Base-by-base conservation (phyloP, 2,113 vertebrate genomes). In the Origma solitaria region DNA sequence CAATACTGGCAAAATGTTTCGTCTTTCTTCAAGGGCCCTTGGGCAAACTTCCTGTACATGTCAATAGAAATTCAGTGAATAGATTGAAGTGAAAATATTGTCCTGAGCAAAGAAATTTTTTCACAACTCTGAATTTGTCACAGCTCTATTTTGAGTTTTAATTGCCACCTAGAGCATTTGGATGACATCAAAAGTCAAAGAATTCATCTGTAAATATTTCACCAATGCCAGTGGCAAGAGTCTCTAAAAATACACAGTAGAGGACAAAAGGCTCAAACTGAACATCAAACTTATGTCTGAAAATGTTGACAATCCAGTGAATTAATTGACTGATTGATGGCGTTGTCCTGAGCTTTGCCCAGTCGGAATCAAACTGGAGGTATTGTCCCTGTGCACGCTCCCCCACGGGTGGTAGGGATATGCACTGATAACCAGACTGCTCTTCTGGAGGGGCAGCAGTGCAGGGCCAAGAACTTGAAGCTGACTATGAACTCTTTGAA, bases 131-230 rank as follows among this genome's bases (percentile, higher is more conserved):
- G 45, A 65, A 86, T 86, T 88, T 96, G 44, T 88, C 82, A 51
- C 40, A 70, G 87, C 37, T 92, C 62, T 92, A 78, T 95, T 88
- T 94, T 88, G 85, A 54, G 70, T 64, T 86, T 95, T 94, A 95
- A 95, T 92, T 97, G 82, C 88, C 83, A 94, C 95, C 92, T 91
- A 92, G 75, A 97, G 82, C 88, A 90, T 91, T 93, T 94, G 81
- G 66, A 92, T 92, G 90, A 89, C 92, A 95, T 84, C 54, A 77
- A 64, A 96, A 96, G 82, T 95, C 80, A 95, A 82, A 91, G 44
- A 89, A 94, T 87, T 94, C 27, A 85, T 94, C 93, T 92, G 90
- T 85, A 96, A 96, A 95, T 86, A 85, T 94, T 95, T 92, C 70
- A 84, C 44, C 57, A 89, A 40, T 50, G 94, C 95, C 82, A 76